phyloP scores from a whole-genome alignment of 2,797 vertebrate genomes.

The Scolopax rusticola region DNA sequence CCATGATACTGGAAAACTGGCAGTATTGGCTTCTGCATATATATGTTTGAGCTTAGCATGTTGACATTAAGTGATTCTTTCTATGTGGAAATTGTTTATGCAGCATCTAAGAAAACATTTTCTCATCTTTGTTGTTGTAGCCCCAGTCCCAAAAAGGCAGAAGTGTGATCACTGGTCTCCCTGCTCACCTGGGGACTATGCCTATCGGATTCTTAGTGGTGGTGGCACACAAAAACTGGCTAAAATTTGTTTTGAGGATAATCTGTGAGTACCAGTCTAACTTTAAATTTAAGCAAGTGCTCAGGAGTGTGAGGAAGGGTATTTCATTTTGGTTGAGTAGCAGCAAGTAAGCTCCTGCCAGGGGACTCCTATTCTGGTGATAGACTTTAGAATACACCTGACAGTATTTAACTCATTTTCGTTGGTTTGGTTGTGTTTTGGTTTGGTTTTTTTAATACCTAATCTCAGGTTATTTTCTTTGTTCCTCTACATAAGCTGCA shows the following conservation, averaged over 20 bases:
- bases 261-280: constrained; percentile 74
- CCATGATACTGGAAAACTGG: not conserved
- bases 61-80: not conserved
- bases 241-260: constrained; percentile 81
- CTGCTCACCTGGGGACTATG: constrained; percentile 56
- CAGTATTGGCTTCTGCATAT: not conserved
- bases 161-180: constrained; percentile 79
- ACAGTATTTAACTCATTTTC: not conserved
- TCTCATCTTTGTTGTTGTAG: constrained; percentile 35
- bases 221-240: constrained; percentile 53
- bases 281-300: not conserved
- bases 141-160: constrained; percentile 73
- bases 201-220: constrained; percentile 78
- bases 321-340: not conserved
- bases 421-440: not conserved
- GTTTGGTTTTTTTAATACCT: not conserved
- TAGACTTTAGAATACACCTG: not conserved
- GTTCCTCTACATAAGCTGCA: not conserved
- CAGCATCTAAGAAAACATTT: not conserved
- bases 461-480: not conserved
- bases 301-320: not conserved
- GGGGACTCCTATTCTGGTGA: not conserved
- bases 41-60: not conserved
- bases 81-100: not conserved
- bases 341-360: not conserved